phyloP scores from a whole-genome alignment of 2,113 vertebrate species.

The Bambusicola thoracicus region DNA sequence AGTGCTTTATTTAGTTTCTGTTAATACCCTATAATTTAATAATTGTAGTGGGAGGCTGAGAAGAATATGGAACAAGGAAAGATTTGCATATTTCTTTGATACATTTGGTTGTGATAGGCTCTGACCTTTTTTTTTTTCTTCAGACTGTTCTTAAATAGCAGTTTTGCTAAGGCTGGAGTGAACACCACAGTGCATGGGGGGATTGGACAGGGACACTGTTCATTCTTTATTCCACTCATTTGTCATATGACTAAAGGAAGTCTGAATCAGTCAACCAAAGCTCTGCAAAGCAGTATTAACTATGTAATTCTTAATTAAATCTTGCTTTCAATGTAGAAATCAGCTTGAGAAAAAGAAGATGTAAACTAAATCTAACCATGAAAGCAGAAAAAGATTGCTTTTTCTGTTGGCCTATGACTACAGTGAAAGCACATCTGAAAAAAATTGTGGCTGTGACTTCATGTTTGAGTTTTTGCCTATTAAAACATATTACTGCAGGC shows the following conservation, averaged over 20 bases:
- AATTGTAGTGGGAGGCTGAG: conserved; percentile 67
- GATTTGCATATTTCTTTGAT: conserved; percentile 70
- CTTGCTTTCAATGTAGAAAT: conserved; percentile 24
- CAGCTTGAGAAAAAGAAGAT: background rate
- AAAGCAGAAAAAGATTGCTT: background rate
- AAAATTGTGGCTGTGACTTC: conserved; percentile 52
- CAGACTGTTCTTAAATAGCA: conserved; percentile 1
- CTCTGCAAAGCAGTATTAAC: conserved; percentile 20
- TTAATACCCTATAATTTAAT: conserved; percentile 82
- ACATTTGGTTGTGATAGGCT: conserved; percentile 45
- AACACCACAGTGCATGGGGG: background rate
- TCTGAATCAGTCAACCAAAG: conserved; percentile 28
- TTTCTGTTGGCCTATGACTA: conserved; percentile 7
- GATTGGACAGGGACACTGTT: background rate
- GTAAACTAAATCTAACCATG: background rate
- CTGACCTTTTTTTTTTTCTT: conserved; percentile 46
- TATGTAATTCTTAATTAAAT: conserved; percentile 46
- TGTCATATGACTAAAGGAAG: conserved; percentile 32
- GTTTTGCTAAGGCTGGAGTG: conserved; percentile 5
- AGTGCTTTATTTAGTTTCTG: conserved; percentile 77
- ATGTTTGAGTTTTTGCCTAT: conserved; percentile 68
- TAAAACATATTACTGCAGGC: conserved; percentile 66
- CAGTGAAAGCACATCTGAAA: conserved; percentile 59
- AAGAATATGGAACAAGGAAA: conserved; percentile 60
- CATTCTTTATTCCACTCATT: background rate